Base-by-base conservation (phyloP, 2,888 invertebrate genomes). In the Agrochola lychnidis region DNA sequence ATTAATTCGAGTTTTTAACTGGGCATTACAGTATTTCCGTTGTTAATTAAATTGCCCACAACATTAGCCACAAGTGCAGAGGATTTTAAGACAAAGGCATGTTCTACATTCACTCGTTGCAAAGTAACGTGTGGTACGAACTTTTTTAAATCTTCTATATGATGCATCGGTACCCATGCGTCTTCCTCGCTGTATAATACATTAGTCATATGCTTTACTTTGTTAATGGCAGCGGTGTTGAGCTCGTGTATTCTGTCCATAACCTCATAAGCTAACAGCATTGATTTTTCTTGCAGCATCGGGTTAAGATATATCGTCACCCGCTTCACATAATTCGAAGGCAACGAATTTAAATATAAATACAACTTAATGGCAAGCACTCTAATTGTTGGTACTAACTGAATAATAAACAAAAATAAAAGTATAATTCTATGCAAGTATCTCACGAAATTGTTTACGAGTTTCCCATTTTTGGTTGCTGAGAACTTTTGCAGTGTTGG, bases 31-130 rank as follows among this genome's bases (percentile, higher is more conserved):
- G 42, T 48, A 36, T 80, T 82, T 10, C 82, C 61, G 14, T 77
- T 62, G 9, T 67, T 70, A 5, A 81, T 83, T 40, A 85, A 57
- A 53, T 61, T 62, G 10, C 69, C 45, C 14, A 84, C 70, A 68
- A 71, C 19, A 36, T 83, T 62, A n/a, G 67, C 81, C 3, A 87
- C 83, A 14, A 67, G 56, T 12, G 0, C 19, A 0, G 80, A 82
- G 7, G 80, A 80, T 77, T 57, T 85, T 22, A 87, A 79, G 12
- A 83, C 83, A 70, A 87, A 87, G 4, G 81, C 85, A 25, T 85
- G 85, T 19, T 81, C 77, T 2, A 85, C 81, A 64, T 81, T 79
- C 2, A 87, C 72, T 76, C 76, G 51, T 1, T 73, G 56, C 9
- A 86, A 2, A 1, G 53, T 66, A 19, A 84, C 62, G 10, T 82